Percentiles rank a stretch among this genome's conserved stretches.
Conservation (phyloP, 2,888 invertebrate species). For the Cataglyphis cursor region DNA sequence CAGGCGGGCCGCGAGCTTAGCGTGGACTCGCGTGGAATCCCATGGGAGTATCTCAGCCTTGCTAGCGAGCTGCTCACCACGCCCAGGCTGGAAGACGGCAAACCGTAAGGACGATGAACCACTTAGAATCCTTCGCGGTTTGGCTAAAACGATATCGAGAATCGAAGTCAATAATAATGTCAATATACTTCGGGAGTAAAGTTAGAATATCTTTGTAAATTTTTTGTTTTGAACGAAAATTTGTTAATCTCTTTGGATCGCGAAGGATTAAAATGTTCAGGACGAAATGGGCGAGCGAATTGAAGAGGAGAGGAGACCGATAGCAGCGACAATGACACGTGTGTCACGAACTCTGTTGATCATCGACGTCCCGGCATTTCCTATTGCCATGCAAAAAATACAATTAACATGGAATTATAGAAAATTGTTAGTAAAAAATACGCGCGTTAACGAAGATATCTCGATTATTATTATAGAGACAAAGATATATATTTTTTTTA, state of each 20-base stretch:
- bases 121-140: slow-evolving; percentile 13
- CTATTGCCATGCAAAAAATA: background rate
- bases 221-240: background rate
- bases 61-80: slow-evolving; percentile 84
- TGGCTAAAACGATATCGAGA: background rate
- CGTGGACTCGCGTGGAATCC: slow-evolving; percentile 84
- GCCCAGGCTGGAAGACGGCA: slow-evolving; percentile 80
- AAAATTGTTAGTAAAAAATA: background rate
- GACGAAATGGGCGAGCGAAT: background rate
- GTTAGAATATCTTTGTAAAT: background rate
- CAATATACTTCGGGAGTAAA: background rate
- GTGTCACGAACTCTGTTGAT: background rate
- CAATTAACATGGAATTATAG: background rate
- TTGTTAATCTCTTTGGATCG: background rate
- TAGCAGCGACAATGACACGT: slow-evolving; percentile 1
- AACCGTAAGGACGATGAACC: slow-evolving; percentile 80
- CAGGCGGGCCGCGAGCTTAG: slow-evolving; percentile 84
- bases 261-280: slow-evolving; percentile 14
- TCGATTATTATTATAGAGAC: background rate
- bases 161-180: background rate
- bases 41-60: slow-evolving; percentile 88
- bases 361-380: background rate
- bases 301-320: slow-evolving; percentile 38
- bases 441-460: background rate
- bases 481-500: slow-evolving; percentile 6